phyloP scores from a whole-genome alignment of 2,888 invertebrate species.

The Agrilus mali region DNA sequence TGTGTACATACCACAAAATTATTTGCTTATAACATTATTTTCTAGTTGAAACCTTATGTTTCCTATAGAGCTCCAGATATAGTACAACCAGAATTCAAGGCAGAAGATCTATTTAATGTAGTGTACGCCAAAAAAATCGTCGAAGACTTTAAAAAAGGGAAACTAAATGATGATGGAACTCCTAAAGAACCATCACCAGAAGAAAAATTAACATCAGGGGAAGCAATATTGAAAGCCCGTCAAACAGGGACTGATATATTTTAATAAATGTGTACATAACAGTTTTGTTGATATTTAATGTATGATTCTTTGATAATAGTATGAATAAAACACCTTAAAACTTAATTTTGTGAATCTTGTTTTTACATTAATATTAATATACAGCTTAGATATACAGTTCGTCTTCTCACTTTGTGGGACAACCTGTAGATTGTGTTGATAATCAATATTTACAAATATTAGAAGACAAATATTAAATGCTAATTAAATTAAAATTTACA shows the following conservation, averaged over 20 bases:
- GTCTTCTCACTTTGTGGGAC: no score
- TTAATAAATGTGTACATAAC: constrained; percentile 12
- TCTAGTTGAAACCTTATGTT: constrained; percentile 82
- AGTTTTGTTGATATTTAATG: no score
- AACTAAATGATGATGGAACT: constrained; percentile 55
- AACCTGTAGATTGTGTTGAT: no score
- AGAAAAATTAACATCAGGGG: constrained; percentile 57
- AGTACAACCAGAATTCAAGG: constrained; percentile 67
- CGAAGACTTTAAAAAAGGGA: constrained; percentile 57
- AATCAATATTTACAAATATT: no score
- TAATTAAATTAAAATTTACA: no score
- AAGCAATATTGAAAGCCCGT: constrained; percentile 56
- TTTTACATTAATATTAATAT: no score
- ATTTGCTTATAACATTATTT: constrained; percentile 15
- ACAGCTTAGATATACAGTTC: no score
- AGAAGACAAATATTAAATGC: no score
- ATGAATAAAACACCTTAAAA: no score
- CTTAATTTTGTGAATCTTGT: no score
- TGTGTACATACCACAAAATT: no score
- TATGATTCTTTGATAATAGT: no score
- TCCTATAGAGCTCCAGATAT: constrained; percentile 72
- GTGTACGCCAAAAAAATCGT: constrained; percentile 70
- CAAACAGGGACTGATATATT: constrained; percentile 78
- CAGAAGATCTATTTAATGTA: constrained; percentile 69
- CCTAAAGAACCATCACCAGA: constrained; percentile 58